phyloP scores from a whole-genome alignment of 2,888 invertebrate genomes.

The Oxytorus armatus region DNA sequence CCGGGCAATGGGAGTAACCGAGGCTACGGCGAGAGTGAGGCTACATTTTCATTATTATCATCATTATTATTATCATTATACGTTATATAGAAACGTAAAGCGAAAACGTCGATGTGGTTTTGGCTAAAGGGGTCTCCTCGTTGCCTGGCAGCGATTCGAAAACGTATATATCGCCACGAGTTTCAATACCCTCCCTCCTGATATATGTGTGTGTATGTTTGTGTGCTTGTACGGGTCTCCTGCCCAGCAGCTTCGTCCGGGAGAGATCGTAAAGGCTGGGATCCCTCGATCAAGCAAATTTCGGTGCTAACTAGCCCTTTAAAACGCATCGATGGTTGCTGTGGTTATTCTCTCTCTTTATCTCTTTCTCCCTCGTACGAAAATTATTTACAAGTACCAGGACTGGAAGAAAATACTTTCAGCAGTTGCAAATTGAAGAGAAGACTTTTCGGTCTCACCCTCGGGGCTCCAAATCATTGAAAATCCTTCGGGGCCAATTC shows the following conservation, averaged over 20 bases:
- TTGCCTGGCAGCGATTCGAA: constrained; percentile 50
- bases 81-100: constrained; percentile 52
- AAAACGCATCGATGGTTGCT: constrained; percentile 61
- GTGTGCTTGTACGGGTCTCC: no score
- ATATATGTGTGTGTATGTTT: no score
- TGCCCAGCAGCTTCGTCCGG: constrained; percentile 26
- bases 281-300: constrained; percentile 58
- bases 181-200: constrained; percentile 47
- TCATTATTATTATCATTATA: constrained; percentile 54
- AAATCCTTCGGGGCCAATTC: constrained; percentile 28
- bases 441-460: constrained; percentile 55
- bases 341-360: neutral
- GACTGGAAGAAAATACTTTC: constrained; percentile 70
- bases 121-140: constrained; percentile 35
- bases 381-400: constrained; percentile 75
- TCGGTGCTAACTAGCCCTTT: constrained; percentile 76
- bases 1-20: constrained; percentile 63
- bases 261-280: constrained; percentile 49
- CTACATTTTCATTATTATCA: constrained; percentile 53
- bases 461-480: constrained; percentile 46
- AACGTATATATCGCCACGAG: constrained; percentile 34
- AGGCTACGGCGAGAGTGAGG: constrained; percentile 32
- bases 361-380: constrained; percentile 46
- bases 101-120: constrained; percentile 53
- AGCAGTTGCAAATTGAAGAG: constrained; percentile 68